phyloP scores from a whole-genome alignment of 2,888 invertebrate genomes.

The Branchellion lobata region DNA sequence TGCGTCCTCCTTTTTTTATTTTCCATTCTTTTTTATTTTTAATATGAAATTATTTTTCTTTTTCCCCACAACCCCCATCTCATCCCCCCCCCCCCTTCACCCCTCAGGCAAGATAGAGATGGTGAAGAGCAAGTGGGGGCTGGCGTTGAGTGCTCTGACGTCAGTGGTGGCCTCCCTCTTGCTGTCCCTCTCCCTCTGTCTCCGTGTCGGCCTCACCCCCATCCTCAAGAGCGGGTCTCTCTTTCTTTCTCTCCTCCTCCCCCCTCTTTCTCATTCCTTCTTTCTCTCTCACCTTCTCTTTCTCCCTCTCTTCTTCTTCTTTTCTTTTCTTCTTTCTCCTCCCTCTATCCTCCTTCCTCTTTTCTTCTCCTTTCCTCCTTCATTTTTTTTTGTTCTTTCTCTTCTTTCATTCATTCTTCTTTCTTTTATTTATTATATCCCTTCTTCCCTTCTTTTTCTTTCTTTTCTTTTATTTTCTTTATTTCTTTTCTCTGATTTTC shows the following conservation, averaged over 20 bases:
- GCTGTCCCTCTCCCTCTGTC: conserved; percentile 76
- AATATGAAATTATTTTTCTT: not conserved
- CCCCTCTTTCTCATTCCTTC: not conserved
- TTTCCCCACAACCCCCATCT: too few species aligned
- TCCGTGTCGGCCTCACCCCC: conserved; percentile 61
- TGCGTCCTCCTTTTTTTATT: conserved; percentile 55
- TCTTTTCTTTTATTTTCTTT: too few species aligned
- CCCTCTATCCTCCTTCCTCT: too few species aligned
- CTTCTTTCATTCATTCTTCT: too few species aligned
- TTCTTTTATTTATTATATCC: too few species aligned
- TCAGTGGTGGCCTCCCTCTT: conserved; percentile 78
- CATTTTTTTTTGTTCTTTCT: too few species aligned
- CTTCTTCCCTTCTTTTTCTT: too few species aligned
- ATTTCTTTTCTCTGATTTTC: too few species aligned
- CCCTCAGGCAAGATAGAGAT: conserved; percentile 78
- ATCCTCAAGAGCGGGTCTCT: conserved; percentile 62
- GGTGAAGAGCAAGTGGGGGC: conserved; percentile 76
- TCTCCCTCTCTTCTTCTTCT: not conserved
- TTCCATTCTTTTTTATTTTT: not conserved
- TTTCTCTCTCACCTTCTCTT: not conserved
- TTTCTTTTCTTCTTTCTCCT: not conserved
- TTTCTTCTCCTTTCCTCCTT: too few species aligned
- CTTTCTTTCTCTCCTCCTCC: conserved; percentile 61
- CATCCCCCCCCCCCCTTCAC: not conserved
- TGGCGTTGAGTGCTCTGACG: conserved; percentile 85